Conservation (phyloP, 2,797 vertebrate genomes). For the Nannoperca australis region DNA sequence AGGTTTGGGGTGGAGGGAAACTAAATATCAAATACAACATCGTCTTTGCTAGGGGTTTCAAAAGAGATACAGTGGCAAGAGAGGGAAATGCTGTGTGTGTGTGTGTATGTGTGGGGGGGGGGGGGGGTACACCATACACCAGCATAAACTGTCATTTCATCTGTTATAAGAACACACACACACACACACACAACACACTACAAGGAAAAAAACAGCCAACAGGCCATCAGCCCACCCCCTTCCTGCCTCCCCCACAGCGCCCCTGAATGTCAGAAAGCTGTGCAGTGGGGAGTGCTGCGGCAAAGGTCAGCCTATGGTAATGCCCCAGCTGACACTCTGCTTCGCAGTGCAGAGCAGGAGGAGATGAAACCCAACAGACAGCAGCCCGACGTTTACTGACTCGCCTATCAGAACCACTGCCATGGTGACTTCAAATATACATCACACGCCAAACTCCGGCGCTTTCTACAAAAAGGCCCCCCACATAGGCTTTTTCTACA, state of each 20-base stretch:
- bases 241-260: slow-evolving; percentile 71
- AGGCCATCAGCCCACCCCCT: slow-evolving; percentile 60
- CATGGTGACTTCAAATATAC: slow-evolving; percentile 70
- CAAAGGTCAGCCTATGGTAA: slow-evolving; percentile 87
- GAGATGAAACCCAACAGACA: slow-evolving; percentile 76
- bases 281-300: slow-evolving; percentile 76
- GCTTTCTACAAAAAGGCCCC: slow-evolving; percentile 57
- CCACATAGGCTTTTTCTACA: slow-evolving; percentile 40
- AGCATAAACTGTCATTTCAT: slow-evolving; percentile 63
- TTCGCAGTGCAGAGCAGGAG: slow-evolving; percentile 66
- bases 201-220: slow-evolving; percentile 69
- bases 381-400: slow-evolving; percentile 69
- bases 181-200: slow-evolving; percentile 55
- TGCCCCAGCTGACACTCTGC: slow-evolving; percentile 78
- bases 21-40: slow-evolving; percentile 69
- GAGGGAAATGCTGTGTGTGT: slow-evolving; percentile 48
- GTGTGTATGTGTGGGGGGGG: too few relatives aligned
- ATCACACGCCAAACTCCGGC: slow-evolving; percentile 63
- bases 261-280: slow-evolving; percentile 83
- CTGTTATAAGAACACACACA: slow-evolving; percentile 64
- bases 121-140: slow-evolving; percentile 16
- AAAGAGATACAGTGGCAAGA: slow-evolving; percentile 59
- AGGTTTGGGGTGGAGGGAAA: slow-evolving; percentile 61
- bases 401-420: slow-evolving; percentile 65
- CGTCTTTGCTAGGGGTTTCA: slow-evolving; percentile 63